Percentiles rank a stretch among this genome's conserved stretches.
Conservation (phyloP, 2,888 invertebrate species). For the Synanthedon andrenaeformis region DNA sequence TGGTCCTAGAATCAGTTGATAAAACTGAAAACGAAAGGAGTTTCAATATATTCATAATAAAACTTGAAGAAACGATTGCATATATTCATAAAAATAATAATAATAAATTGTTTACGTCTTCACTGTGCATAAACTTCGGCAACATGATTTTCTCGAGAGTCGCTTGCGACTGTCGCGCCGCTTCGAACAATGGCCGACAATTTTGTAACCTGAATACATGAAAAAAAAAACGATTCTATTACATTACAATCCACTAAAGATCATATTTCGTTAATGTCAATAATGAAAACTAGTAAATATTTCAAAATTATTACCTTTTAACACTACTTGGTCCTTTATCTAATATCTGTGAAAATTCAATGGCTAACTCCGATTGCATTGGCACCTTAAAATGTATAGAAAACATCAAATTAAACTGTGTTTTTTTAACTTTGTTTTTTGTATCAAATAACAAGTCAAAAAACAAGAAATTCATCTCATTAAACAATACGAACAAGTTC, state of each 20-base stretch:
- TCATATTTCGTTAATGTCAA: neutral
- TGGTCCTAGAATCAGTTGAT: slow-evolving; percentile 76
- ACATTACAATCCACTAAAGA: neutral
- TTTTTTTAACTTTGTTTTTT: too few species aligned
- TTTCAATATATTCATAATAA: too few species aligned
- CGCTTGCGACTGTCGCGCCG: slow-evolving; percentile 82
- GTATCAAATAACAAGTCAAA: too few species aligned
- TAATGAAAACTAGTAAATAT: slow-evolving; percentile 1
- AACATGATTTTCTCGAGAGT: slow-evolving; percentile 79
- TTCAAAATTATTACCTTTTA: slow-evolving; percentile 19
- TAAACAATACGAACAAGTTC: too few species aligned
- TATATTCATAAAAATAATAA: neutral
- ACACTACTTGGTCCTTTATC: slow-evolving; percentile 70
- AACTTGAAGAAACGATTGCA: neutral
- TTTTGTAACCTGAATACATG: slow-evolving; percentile 72
- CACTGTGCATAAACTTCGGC: slow-evolving; percentile 84
- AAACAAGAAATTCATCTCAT: too few species aligned
- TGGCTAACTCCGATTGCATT: slow-evolving; percentile 66
- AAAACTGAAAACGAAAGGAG: slow-evolving; percentile 71
- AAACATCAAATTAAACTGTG: too few species aligned
- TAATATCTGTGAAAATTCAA: slow-evolving; percentile 66
- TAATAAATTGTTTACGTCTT: slow-evolving; percentile 69
- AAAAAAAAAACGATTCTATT: neutral
- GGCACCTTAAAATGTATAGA: slow-evolving; percentile 66
- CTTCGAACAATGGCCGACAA: slow-evolving; percentile 81